phyloP scores from a whole-genome alignment of 2,113 vertebrate species.

The Saccopteryx bilineata region DNA sequence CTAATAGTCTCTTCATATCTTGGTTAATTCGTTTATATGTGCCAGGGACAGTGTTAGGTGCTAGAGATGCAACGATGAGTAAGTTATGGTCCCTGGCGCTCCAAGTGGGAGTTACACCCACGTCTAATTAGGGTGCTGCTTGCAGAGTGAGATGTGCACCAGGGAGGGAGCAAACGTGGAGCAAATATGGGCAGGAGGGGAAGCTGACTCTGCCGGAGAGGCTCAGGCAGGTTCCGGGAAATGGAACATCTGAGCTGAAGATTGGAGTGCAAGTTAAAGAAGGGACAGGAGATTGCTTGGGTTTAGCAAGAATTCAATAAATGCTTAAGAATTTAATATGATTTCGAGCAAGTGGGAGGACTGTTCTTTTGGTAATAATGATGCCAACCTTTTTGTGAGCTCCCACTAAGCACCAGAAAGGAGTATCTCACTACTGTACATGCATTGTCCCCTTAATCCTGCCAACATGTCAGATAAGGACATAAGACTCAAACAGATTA shows the following conservation, averaged over 20 bases:
- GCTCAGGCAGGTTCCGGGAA: not conserved
- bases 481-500: not conserved
- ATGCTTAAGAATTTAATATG: not conserved
- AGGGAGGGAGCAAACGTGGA: not conserved
- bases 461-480: not conserved
- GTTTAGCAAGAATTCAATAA: not conserved
- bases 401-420: not conserved
- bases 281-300: not conserved
- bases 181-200: no score
- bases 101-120: accelerated
- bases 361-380: not conserved
- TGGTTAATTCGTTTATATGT: not conserved
- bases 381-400: not conserved
- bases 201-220: not conserved
- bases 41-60: no score
- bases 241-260: not conserved
- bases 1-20: not conserved
- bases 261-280: not conserved
- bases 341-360: not conserved
- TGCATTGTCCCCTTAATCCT: not conserved
- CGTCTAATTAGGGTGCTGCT: not conserved
- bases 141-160: not conserved
- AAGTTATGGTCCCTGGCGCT: not conserved
- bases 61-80: not conserved
- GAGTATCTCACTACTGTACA: not conserved